phyloP scores from a whole-genome alignment of 2,797 vertebrate species.

The Cirrhinus molitorella region DNA sequence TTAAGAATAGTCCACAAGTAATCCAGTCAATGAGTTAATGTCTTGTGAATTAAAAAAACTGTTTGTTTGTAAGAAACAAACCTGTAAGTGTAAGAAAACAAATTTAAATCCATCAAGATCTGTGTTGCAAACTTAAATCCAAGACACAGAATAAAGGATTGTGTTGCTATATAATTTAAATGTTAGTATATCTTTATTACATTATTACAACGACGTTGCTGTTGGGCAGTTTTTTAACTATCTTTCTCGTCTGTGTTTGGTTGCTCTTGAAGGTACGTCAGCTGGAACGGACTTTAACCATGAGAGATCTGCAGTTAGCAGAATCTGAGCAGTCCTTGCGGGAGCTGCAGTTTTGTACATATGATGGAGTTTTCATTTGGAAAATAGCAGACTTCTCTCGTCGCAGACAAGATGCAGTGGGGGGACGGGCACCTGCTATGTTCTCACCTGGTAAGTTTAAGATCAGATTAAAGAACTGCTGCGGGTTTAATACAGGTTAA shows the following conservation, averaged over 20 bases:
- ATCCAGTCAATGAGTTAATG: background rate
- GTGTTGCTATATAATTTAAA: background rate
- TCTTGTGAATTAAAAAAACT: no score
- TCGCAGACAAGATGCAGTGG: constrained; percentile 92
- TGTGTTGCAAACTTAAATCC: no score
- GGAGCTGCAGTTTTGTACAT: constrained; percentile 89
- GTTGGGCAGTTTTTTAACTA: constrained; percentile 7
- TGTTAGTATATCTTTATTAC: background rate
- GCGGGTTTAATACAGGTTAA: background rate
- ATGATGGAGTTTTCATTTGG: constrained; percentile 93
- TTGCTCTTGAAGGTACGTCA: constrained; percentile 82
- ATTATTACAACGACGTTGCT: background rate
- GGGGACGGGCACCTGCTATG: constrained; percentile 89
- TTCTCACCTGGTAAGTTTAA: constrained; percentile 91
- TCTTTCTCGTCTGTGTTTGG: background rate
- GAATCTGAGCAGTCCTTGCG: constrained; percentile 88
- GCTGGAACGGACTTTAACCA: constrained; percentile 87
- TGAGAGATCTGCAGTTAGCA: constrained; percentile 89
- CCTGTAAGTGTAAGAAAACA: no score
- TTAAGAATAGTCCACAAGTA: background rate
- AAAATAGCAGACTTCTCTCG: constrained; percentile 90
- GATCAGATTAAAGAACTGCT: background rate
- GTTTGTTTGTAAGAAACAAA: background rate
- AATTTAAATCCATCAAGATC: no score
- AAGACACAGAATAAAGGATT: background rate